Evolutionary conservation across 92 coral and sea anemone species (phyloP).

Genomic region (Umimayanthus kanabou): DNA sequence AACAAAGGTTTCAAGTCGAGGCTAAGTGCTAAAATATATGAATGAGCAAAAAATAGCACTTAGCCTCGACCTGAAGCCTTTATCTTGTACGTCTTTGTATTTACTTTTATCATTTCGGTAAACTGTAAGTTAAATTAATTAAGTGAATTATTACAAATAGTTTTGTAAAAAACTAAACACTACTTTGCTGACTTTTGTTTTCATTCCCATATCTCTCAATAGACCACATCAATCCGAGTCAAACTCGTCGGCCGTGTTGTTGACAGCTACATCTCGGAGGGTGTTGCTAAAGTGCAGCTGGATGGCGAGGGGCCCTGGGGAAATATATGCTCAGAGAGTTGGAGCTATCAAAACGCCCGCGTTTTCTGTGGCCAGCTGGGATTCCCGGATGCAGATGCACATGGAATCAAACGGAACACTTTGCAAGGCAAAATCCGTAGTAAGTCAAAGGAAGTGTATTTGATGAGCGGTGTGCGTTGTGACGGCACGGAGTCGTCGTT

Average conservation of each 20-base stretch:
- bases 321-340: conserved; percentile 46
- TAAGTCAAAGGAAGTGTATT: not conserved
- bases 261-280: conserved; percentile 52
- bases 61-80: too few relatives aligned
- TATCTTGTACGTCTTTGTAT: not conserved
- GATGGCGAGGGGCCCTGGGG: conserved; percentile 37
- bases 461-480: conserved; percentile 46
- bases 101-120: not conserved
- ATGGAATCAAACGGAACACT: not conserved
- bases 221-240: conserved; percentile 34
- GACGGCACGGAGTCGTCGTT: conserved; percentile 56
- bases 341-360: conserved; percentile 44
- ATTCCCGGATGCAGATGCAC: conserved; percentile 42
- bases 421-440: not conserved
- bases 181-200: too few relatives aligned
- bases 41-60: too few relatives aligned
- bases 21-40: too few relatives aligned
- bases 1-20: too few relatives aligned
- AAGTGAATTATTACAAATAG: not conserved
- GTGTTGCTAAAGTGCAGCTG: conserved; percentile 29
- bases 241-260: conserved; percentile 39
- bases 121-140: not conserved
- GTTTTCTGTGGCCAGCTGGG: conserved; percentile 63
- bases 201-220: not conserved
- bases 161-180: not conserved